Evolutionary conservation across 1,140 invertebrate genomes (phyloP).

Genomic region (Pollicipes pollicipes): DNA sequence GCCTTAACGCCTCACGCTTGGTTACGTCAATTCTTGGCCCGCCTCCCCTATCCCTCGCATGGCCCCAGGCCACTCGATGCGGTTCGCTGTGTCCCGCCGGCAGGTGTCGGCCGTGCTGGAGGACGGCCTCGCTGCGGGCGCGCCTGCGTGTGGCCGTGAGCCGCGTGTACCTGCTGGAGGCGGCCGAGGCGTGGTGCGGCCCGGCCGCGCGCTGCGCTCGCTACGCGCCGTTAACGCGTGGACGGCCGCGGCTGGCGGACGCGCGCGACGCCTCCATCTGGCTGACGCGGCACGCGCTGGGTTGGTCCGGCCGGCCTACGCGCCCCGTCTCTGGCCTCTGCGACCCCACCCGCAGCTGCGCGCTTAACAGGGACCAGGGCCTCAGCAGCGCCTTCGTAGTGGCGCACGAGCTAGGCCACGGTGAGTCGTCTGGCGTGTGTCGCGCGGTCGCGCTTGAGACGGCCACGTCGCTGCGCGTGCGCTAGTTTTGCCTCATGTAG

Average conservation of each 20-base stretch:
- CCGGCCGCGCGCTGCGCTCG: constrained; percentile 46
- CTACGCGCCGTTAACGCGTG: constrained; percentile 56
- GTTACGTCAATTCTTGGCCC: too few relatives aligned
- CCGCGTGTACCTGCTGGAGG: constrained; percentile 41
- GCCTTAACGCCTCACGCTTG: too few relatives aligned
- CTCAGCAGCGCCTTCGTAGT: constrained; percentile 62
- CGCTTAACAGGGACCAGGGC: constrained; percentile 56
- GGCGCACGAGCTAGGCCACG: constrained; percentile 58
- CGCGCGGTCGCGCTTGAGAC: too few relatives aligned
- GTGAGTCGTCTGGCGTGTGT: too few relatives aligned
- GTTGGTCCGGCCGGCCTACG: constrained; percentile 61
- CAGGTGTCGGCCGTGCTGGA: constrained; percentile 48
- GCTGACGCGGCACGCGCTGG: constrained; percentile 49
- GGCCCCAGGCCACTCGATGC: too few relatives aligned
- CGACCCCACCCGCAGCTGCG: constrained; percentile 47
- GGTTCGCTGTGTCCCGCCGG: too few relatives aligned
- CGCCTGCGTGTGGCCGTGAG: constrained; percentile 45
- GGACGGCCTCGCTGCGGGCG: constrained; percentile 43
- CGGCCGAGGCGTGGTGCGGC: constrained; percentile 30
- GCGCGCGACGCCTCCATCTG: constrained; percentile 52
- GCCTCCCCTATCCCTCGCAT: too few relatives aligned
- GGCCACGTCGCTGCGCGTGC: too few relatives aligned
- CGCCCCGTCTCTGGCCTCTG: constrained; percentile 57
- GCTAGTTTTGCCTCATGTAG: too few relatives aligned
- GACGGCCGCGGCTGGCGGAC: constrained; percentile 35